These are phyloP conservation scores for Tylochromis polylepis DNA, from an alignment of 2,113 vertebrate genomes.

Conservation along the genomic window DNA sequence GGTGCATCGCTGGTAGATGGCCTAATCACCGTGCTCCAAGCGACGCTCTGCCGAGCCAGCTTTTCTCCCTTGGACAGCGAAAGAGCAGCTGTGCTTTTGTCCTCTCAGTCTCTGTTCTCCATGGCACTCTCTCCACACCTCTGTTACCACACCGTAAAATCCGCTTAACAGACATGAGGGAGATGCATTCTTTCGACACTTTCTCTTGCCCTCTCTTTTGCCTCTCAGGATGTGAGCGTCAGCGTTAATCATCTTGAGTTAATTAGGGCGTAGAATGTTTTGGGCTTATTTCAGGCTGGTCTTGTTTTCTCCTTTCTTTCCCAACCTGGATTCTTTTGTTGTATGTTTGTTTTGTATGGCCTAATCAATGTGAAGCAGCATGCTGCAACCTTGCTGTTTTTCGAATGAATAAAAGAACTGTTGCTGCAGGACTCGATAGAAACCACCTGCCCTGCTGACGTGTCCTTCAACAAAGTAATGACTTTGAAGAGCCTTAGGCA, in stretches of 20 bases:
- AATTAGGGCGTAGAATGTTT: not conserved
- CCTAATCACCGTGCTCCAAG: not conserved
- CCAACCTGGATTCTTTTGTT: not conserved
- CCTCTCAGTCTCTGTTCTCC: conserved; percentile 14
- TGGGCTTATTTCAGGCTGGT: not conserved
- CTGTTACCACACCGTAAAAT: conserved; percentile 64
- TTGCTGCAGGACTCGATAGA: not conserved
- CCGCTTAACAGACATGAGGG: conserved; percentile 51
- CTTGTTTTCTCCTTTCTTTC: not conserved
- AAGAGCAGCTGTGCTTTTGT: conserved; percentile 75
- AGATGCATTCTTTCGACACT: conserved; percentile 1
- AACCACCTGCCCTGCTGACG: conserved; percentile 18
- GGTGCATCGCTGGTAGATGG: conserved; percentile 4
- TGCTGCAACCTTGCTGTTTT: not conserved
- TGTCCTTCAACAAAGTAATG: conserved; percentile 13
- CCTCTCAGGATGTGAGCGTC: not conserved
- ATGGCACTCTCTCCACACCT: conserved; percentile 31
- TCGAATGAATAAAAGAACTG: not conserved
- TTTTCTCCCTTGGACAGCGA: conserved; percentile 31
- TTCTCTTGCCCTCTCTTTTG: conserved; percentile 3
- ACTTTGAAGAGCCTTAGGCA: not conserved
- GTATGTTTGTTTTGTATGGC: not conserved
- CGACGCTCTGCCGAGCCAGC: conserved; percentile 26
- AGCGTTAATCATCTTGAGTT: conserved; percentile 7
- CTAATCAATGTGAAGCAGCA: not conserved